Percentiles rank a stretch among this genome's conserved stretches.
phyloP scores from a whole-genome alignment of 2,113 vertebrate genomes.

The Acrocephalus arundinaceus region DNA sequence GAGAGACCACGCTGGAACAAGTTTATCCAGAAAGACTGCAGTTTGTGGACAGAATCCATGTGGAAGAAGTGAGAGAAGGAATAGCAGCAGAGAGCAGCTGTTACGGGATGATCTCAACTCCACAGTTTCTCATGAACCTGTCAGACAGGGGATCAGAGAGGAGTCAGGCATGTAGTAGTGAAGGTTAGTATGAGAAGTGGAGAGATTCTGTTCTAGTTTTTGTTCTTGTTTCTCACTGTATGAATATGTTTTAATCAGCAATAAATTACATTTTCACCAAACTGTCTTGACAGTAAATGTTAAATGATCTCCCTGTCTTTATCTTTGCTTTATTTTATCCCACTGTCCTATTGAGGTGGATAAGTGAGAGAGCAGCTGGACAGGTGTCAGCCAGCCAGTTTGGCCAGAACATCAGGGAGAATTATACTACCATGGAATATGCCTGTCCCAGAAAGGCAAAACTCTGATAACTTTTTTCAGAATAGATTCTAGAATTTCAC shows the following conservation, averaged over 20 bases:
- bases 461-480: not conserved
- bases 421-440: not conserved
- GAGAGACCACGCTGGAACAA: accelerated
- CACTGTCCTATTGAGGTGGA: not conserved
- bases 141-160: not conserved
- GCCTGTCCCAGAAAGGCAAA: not conserved
- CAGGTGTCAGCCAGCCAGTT: accelerated
- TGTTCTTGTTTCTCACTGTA: not conserved
- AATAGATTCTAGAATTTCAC: not conserved
- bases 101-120: not conserved
- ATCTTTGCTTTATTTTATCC: not conserved
- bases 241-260: not conserved
- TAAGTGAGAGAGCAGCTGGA: not conserved
- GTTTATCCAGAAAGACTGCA: not conserved
- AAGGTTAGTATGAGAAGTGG: not conserved
- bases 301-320: not conserved
- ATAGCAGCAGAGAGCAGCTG: not conserved
- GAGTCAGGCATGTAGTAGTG: not conserved
- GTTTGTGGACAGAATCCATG: not conserved
- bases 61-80: not conserved
- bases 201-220: not conserved
- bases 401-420: accelerated
- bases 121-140: not conserved
- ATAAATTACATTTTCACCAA: not conserved
- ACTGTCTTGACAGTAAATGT: not conserved